Evolutionary conservation across 2,797 vertebrate species (phyloP), one percentile per base, ranked within the genome.

Genomic region (Aulostomus chinensis): DNA sequence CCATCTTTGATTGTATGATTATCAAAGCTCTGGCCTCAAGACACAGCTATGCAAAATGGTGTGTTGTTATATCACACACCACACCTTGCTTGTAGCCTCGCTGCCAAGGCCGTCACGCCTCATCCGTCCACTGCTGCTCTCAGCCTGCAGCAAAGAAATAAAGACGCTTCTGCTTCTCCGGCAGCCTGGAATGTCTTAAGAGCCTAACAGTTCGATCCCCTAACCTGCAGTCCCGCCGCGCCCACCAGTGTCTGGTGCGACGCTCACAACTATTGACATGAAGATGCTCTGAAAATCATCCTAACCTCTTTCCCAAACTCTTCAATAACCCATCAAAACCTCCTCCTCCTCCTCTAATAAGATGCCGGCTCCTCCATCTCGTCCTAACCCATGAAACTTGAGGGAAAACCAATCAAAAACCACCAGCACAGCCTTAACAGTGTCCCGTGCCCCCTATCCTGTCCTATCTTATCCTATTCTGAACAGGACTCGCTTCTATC

Each of bases 401-500:
- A 62, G 54, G 41, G 28, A n/a, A 30, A 50, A 60, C 7, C 24
- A 33, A 35, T n/a, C n/a, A 30, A 32, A 17, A 7, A 48, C 28
- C 15, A 40, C 58, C 48, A 62, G 17, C 66, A 56, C 50, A 79
- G 51, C 69, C 71, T 60, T 86, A 81, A 86, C 76, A 59, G 58
- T 84, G 51, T 84, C 62, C 80, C 83, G 55, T 82, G 73, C 78
- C 85, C 81, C 81, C 58, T 55, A 68, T 80, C 59, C 80, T 75
- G 59, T 79, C 73, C 63, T 77, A 54, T 86, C 73, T 84, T 79
- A 83, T 90, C 84, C 83, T 73, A 84, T 81, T 83, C 94, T 94
- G 93, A 95, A 97, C 97, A 99, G 97, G 97, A 95, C 90, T 92
- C 96, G 95, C 87, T 95, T 98, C 92, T 98, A 98, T 94, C 95